Percentiles rank a stretch among this genome's conserved stretches.
These are phyloP conservation scores for Rhizomys pruinosus DNA, from an alignment of 2,113 vertebrate genomes.

Conservation along the genomic window DNA sequence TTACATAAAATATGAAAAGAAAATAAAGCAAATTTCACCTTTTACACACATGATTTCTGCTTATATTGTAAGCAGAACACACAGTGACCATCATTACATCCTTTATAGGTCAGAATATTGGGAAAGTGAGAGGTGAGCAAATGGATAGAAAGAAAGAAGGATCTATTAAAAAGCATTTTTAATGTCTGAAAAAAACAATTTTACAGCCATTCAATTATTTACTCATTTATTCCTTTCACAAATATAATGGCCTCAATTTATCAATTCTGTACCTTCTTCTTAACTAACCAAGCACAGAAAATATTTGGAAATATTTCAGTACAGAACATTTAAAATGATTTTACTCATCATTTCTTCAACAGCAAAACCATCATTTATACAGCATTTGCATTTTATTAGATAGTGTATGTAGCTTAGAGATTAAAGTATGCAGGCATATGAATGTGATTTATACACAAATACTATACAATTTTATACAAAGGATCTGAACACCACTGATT, in stretches of 20 bases:
- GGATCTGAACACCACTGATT: not conserved
- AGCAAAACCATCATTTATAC: not conserved
- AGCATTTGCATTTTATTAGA: not conserved
- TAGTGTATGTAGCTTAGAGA: not conserved
- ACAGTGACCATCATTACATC: not conserved
- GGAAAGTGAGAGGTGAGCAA: not conserved
- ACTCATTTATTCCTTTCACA: not conserved
- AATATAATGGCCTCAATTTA: not conserved
- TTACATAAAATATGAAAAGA: constrained; percentile 74
- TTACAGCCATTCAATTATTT: not conserved
- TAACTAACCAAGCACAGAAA: not conserved
- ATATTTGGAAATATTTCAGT: not conserved
- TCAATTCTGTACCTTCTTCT: not conserved
- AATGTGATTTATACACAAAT: not conserved
- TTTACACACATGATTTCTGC: constrained; percentile 70
- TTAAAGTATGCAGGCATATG: not conserved
- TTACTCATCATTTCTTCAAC: not conserved
- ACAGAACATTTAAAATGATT: not conserved
- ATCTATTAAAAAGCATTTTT: not conserved
- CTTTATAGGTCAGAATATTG: not conserved
- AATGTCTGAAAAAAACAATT: not conserved
- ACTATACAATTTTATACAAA: not conserved
- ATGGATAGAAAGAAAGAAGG: not conserved
- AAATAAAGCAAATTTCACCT: constrained; percentile 69
- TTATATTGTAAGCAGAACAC: constrained; percentile 73